phyloP scores from a whole-genome alignment of 2,888 invertebrate genomes.

The Caenorhabditis japonica region DNA sequence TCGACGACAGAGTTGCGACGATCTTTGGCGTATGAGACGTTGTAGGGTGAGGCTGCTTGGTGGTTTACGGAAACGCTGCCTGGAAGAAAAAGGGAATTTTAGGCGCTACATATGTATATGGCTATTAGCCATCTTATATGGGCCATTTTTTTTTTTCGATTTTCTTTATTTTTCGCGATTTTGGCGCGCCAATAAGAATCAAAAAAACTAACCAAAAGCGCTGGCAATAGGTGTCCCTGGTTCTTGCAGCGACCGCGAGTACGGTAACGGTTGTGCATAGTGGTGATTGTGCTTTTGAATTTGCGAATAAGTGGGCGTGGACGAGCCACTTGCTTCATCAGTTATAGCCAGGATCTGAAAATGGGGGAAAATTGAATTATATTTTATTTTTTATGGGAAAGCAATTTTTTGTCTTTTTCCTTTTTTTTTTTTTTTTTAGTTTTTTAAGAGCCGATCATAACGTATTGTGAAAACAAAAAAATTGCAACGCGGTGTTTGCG shows the following conservation, averaged over 20 bases:
- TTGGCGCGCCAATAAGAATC: no score
- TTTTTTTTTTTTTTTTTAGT: no score
- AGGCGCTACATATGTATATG: no score
- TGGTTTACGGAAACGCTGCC: conserved; percentile 42
- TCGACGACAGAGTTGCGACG: conserved; percentile 48
- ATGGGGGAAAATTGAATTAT: neutral
- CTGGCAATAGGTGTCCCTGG: conserved; percentile 27
- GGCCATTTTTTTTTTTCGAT: no score
- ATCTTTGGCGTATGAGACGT: conserved; percentile 36
- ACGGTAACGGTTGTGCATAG: conserved; percentile 51
- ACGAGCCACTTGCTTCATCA: conserved; percentile 48
- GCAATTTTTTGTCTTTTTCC: neutral
- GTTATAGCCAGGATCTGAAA: conserved; percentile 63
- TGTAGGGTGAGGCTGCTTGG: conserved; percentile 31
- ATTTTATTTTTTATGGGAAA: no score
- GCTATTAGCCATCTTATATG: no score
- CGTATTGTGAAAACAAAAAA: no score
- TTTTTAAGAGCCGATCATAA: neutral
- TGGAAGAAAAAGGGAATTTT: conserved; percentile 14
- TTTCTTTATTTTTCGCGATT: neutral
- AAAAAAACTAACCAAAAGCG: conserved; percentile 41
- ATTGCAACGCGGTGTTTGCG: no score
- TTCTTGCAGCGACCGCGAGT: conserved; percentile 17
- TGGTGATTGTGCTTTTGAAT: conserved; percentile 45
- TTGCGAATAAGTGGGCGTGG: conserved; percentile 32